Base-by-base conservation (phyloP, 2,113 vertebrate genomes). In the Pampusana beccarii region DNA sequence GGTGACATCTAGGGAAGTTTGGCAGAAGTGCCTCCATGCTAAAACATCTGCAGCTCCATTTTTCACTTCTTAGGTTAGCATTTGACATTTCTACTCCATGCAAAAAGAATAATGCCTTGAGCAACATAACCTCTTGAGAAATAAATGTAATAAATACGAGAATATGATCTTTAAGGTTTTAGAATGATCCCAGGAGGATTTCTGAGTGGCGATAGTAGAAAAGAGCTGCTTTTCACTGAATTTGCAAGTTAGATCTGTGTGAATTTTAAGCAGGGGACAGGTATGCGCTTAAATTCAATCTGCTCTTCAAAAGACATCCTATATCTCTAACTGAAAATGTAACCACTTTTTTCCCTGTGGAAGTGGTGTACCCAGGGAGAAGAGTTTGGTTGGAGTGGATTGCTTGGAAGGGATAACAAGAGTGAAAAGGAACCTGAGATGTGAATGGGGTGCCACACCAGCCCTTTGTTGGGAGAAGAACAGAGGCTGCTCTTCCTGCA, bases 1-100 rank as follows among this genome's bases (percentile, higher is more conserved):
- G 89, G 86, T 38, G 65, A 95, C 88, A 74, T 80, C 94, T 91
- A 89, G 77, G 48, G 91, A 78, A 29, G 58, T 26, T 42, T 79
- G 83, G 86, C 77, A 78, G 80, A 92, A 90, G 29, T 92, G 77
- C 60, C 64, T 74, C 48, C 50, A 5, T 18, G 2, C 11, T 36
- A 14, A 20, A 84, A 31, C 36, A 46, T 25, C 40, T 36, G 33
- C 29, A 82, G 16, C 31, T 87, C 31, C 71, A 21, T 73, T 33
- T 48, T 67, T 64, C 20, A 9, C 21, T 78, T 16, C 33, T 19
- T 66, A 50, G 33, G 23, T 67, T 81, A 65, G 16, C 48, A 51
- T 66, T 72, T 80, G 34, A 50, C 34, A 64, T 54, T 84, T 64
- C 23, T 9, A 26, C 23, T 48, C 31, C 33, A 5, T 50, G 24